A percentile compares a stretch with the other conserved stretches of the same genome.
phyloP scores from a whole-genome alignment of 2,113 vertebrate species.

The Dryoscopus gambensis region DNA sequence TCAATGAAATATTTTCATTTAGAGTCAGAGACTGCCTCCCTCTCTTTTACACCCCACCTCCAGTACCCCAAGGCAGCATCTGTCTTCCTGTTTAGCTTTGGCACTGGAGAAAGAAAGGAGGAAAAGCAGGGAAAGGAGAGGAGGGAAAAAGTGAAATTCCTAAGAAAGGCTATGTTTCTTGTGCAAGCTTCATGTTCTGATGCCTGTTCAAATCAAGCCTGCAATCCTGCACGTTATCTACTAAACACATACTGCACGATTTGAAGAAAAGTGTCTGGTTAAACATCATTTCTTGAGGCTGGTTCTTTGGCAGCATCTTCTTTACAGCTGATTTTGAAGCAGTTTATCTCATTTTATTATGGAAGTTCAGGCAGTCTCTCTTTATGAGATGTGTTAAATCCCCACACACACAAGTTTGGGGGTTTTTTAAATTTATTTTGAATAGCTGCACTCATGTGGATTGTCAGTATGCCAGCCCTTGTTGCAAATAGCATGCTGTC shows the following conservation, averaged over 20 bases:
- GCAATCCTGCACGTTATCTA: not conserved
- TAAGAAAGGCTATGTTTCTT: not conserved
- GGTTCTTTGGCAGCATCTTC: accelerated
- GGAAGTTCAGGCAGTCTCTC: not conserved
- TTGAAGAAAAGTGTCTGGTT: not conserved
- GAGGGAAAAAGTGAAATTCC: not conserved
- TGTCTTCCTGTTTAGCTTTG: not conserved
- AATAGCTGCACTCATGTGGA: not conserved
- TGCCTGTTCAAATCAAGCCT: not conserved
- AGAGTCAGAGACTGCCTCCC: not conserved
- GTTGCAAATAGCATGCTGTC: conserved; percentile 36
- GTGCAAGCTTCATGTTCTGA: not conserved
- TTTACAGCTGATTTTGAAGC: not conserved
- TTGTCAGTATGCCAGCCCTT: conserved; percentile 26
- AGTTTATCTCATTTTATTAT: not conserved
- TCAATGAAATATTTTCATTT: not conserved
- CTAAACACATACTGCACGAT: not conserved
- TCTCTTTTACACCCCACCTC: not conserved
- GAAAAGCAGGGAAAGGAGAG: not conserved
- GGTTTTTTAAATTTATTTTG: not conserved
- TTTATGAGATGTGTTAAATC: not conserved
- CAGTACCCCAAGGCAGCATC: not conserved
- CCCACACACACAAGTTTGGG: not conserved
- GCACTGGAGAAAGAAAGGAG: not conserved
- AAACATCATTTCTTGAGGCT: not conserved